A percentile compares a stretch with the other conserved stretches of the same genome.
phyloP scores from a whole-genome alignment of 1,140 invertebrate species.

The Pseudomyrmex cubaensis region DNA sequence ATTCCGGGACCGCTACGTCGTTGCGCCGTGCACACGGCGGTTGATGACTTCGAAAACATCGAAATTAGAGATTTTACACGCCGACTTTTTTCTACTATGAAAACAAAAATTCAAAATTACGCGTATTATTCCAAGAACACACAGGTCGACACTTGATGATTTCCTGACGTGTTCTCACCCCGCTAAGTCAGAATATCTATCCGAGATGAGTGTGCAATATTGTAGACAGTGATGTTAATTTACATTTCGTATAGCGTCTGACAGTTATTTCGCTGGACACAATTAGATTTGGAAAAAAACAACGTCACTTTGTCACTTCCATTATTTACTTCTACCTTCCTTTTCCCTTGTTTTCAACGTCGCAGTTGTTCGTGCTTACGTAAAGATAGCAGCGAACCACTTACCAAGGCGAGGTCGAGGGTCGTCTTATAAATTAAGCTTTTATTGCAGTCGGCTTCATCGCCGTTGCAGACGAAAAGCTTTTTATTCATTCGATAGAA shows the following conservation, averaged over 20 bases:
- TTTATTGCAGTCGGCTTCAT: slow-evolving; percentile 59
- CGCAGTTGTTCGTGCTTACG: slow-evolving; percentile 1
- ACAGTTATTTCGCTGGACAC: neutral
- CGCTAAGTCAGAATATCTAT: neutral
- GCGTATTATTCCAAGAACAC: slow-evolving; percentile 5
- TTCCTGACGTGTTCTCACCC: neutral
- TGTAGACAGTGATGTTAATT: neutral
- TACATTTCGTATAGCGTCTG: neutral
- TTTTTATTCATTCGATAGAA: slow-evolving; percentile 63
- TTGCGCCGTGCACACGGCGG: slow-evolving; percentile 59
- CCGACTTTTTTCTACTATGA: neutral
- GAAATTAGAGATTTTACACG: slow-evolving; percentile 42
- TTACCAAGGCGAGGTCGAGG: slow-evolving; percentile 72
- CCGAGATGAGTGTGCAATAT: neutral
- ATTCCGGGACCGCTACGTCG: neutral
- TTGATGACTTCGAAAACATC: slow-evolving; percentile 57
- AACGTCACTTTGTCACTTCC: neutral
- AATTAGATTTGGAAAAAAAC: neutral
- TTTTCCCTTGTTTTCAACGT: slow-evolving; percentile 15
- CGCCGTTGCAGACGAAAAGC: slow-evolving; percentile 53
- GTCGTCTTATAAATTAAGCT: slow-evolving; percentile 75
- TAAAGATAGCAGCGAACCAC: slow-evolving; percentile 66
- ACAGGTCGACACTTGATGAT: neutral
- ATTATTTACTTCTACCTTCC: neutral
- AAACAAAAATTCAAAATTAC: slow-evolving; percentile 38